Evolutionary conservation across 2,888 invertebrate species (phyloP).

Genomic region (Danaus chrysippus): DNA sequence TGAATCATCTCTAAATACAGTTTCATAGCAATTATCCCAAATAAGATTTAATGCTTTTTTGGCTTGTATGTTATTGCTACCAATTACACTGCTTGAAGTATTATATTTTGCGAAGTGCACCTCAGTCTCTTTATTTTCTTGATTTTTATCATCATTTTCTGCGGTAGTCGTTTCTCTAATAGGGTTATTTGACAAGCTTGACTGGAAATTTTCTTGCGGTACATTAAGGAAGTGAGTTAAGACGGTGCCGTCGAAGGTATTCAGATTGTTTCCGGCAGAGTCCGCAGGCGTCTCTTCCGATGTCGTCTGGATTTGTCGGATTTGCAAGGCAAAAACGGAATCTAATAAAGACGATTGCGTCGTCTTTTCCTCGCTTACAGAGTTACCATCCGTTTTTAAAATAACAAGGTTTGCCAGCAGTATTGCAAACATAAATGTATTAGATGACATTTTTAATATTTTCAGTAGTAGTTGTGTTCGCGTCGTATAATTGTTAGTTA

Average conservation of each 20-base stretch:
- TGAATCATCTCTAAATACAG: slow-evolving; percentile 44
- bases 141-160: slow-evolving; percentile 48
- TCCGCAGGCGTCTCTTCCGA: slow-evolving; percentile 60
- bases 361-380: slow-evolving; percentile 47
- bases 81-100: slow-evolving; percentile 26
- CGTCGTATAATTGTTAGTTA: slow-evolving; percentile 42
- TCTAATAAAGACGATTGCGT: slow-evolving; percentile 40
- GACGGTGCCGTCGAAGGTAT: slow-evolving; percentile 47
- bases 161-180: slow-evolving; percentile 43
- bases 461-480: slow-evolving; percentile 32
- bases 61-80: slow-evolving; percentile 28
- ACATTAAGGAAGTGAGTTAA: slow-evolving; percentile 39
- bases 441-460: slow-evolving; percentile 45
- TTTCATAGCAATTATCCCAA: slow-evolving; percentile 65
- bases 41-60: slow-evolving; percentile 50
- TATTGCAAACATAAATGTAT: slow-evolving; percentile 49
- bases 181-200: slow-evolving; percentile 61
- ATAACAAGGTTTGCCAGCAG: slow-evolving; percentile 51
- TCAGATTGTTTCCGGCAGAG: slow-evolving; percentile 69
- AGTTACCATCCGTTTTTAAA: slow-evolving; percentile 43
- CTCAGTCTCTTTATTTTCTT: slow-evolving; percentile 44
- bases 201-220: slow-evolving; percentile 60
- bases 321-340: slow-evolving; percentile 56
- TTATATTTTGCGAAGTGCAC: slow-evolving; percentile 42
- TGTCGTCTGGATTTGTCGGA: slow-evolving; percentile 56